Evolutionary conservation across 2,113 vertebrate genomes (phyloP), one percentile per base, ranked within the genome.

Genomic region (Chionodraco myersi): DNA sequence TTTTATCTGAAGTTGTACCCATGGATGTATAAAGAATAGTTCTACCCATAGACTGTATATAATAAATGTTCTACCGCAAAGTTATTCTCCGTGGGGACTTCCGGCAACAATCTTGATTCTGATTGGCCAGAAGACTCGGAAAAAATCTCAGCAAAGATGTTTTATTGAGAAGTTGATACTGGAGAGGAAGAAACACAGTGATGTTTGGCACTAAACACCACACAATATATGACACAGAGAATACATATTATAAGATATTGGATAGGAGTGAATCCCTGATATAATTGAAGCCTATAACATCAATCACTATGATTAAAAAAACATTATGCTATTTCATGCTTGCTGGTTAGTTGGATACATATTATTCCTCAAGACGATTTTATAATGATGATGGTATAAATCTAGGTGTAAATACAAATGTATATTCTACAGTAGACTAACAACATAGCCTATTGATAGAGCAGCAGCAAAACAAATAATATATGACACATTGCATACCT

Each of bases 111-210:
- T 30, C 30, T 30, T 30, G 30, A 30, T 30, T 30, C 3, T 30
- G 30, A 30, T 30, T 30, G 30, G 30, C 30, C 30, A 30, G 30
- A 30, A 4, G 30, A 30, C 30, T 30, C 3, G 3, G 3, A 30
- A 30, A 30, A 30, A 30, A 3, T 3, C 0, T 30, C 30, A 4
- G 30, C 30, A 30, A 30, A 30, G 30, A 30, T 30, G 3, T 30
- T 30, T 30, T 30, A 30, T 30, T 30, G 30, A 30, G 30, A 30
- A 30, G 30, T 4, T 30, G 30, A 30, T 30, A 72, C 47, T 54
- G 59, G 58, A 71, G 52, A 82, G 77, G 60, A 44, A 68, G 52
- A 69, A 66, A 59, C 59, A 34, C 21, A 21, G 11, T 36, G 7
- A 64, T 61, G 64, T 74, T 61, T 52, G 14, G 66, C 16, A 72